Percentiles rank a stretch among this genome's conserved stretches.
Evolutionary conservation across 2,888 invertebrate genomes (phyloP).

Genomic region (Aphidius colemani): DNA sequence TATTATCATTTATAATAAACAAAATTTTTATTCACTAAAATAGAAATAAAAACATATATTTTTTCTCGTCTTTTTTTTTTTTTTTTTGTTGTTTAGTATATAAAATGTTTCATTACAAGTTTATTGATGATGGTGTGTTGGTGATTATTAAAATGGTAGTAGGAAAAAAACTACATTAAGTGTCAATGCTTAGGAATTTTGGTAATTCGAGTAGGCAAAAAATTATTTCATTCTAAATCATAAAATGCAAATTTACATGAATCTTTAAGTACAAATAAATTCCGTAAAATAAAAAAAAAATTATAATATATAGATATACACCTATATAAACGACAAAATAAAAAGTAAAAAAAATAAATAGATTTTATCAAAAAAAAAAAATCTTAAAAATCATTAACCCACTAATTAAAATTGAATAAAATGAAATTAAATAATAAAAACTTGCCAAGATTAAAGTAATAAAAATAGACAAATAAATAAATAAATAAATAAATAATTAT

Average conservation of each 20-base stretch:
- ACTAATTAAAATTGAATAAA: slow-evolving; percentile 39
- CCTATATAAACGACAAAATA: neutral
- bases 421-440: slow-evolving; percentile 31
- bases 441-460: slow-evolving; percentile 35
- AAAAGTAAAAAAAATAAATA: neutral
- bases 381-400: slow-evolving; percentile 22
- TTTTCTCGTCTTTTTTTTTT: too few species aligned
- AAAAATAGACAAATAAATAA: too few species aligned
- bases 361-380: slow-evolving; percentile 2
- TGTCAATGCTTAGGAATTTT: slow-evolving; percentile 57
- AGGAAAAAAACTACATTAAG: slow-evolving; percentile 45
- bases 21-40: slow-evolving; percentile 58
- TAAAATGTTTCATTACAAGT: neutral
- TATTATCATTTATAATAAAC: slow-evolving; percentile 55
- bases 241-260: neutral
- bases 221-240: slow-evolving; percentile 29
- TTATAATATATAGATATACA: neutral
- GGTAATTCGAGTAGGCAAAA: slow-evolving; percentile 45
- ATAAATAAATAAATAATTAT: too few species aligned
- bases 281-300: slow-evolving; percentile 8
- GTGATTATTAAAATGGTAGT: neutral
- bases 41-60: slow-evolving; percentile 43
- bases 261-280: too few species aligned
- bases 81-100: too few species aligned
- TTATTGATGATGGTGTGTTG: neutral